These are phyloP conservation scores for Vandiemenella viatica DNA, from an alignment of 2,888 invertebrate species.

Conservation along the genomic window DNA sequence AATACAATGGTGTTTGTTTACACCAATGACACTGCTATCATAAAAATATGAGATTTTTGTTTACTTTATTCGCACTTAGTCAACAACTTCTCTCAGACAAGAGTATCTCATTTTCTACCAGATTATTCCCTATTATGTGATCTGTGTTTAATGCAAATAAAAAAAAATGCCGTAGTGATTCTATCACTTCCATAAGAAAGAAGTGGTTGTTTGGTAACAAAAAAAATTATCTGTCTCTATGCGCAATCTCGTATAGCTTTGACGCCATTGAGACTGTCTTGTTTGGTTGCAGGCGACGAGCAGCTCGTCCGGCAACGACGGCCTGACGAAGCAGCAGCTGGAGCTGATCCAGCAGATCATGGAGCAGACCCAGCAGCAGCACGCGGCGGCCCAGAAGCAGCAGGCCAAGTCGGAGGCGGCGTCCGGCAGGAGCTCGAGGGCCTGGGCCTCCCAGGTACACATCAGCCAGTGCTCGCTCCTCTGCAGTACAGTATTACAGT, in stretches of 20 bases:
- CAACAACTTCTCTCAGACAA: not conserved
- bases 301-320: conserved; percentile 37
- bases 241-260: no score
- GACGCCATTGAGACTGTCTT: no score
- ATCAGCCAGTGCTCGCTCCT: no score
- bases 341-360: conserved; percentile 63
- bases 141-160: no score
- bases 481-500: no score
- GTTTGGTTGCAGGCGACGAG: conserved; percentile 27
- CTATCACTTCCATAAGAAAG: no score
- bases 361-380: conserved; percentile 56
- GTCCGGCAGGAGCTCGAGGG: conserved; percentile 14
- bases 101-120: no score
- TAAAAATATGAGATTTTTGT: not conserved
- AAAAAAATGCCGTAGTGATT: no score
- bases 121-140: no score
- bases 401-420: conserved; percentile 10
- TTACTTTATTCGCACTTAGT: not conserved
- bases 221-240: no score
- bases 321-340: conserved; percentile 54
- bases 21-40: not conserved
- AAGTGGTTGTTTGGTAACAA: no score
- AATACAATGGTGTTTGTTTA: no score
- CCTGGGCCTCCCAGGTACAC: conserved; percentile 28
- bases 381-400: conserved; percentile 29